Percentiles rank a stretch among this genome's conserved stretches.
These are phyloP conservation scores for Idaea aversata DNA, from an alignment of 2,888 invertebrate genomes.

Conservation along the genomic window DNA sequence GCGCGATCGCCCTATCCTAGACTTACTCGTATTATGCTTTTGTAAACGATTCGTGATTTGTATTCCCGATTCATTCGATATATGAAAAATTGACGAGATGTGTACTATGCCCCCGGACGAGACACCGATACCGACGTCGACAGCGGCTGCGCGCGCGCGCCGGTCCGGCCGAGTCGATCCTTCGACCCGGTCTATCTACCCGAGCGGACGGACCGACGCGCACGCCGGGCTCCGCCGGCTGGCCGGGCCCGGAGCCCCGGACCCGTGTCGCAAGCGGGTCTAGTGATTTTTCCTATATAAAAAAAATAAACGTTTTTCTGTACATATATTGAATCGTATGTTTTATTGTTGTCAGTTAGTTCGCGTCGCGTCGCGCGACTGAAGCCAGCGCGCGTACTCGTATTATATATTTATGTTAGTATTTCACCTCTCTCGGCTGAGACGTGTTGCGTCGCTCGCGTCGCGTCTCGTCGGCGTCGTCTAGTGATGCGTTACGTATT, in stretches of 20 bases:
- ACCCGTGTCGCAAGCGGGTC: conserved; percentile 38
- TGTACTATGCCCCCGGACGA: conserved; percentile 73
- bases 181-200: background rate
- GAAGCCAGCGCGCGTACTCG: conserved; percentile 10
- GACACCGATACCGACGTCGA: conserved; percentile 17
- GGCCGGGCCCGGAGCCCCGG: conserved; percentile 59
- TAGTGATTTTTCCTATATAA: conserved; percentile 64
- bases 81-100: conserved; percentile 67
- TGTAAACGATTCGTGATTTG: conserved; percentile 79
- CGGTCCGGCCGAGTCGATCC: no score
- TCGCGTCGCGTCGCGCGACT: conserved; percentile 12
- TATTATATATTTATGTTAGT: no score
- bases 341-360: conserved; percentile 62
- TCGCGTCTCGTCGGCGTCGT: conserved; percentile 15
- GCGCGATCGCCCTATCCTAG: conserved; percentile 35
- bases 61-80: conserved; percentile 76
- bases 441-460: conserved; percentile 14
- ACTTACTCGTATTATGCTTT: conserved; percentile 77
- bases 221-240: conserved; percentile 46
- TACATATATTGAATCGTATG: conserved; percentile 76
- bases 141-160: no score
- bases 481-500: conserved; percentile 21
- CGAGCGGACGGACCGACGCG: conserved; percentile 48
- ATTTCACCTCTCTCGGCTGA: background rate
- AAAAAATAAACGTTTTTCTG: conserved; percentile 71